These are phyloP conservation scores for Heterotilapia buettikoferi DNA, from an alignment of 2,113 vertebrate genomes.

Conservation along the genomic window DNA sequence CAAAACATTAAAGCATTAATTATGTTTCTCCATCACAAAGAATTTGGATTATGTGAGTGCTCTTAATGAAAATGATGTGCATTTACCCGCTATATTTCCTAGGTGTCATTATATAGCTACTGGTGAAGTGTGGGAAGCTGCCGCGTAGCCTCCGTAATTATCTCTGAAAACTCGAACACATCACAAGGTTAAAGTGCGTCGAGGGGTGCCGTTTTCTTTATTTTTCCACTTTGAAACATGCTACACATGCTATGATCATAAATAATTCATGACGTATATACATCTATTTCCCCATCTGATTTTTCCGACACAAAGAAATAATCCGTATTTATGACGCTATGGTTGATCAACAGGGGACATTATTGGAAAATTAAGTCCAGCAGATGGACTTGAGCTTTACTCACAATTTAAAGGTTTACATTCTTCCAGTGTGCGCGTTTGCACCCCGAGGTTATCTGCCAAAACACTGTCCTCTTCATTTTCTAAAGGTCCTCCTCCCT, in stretches of 20 bases:
- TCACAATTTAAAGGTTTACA: background rate
- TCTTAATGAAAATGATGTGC: conserved; percentile 91
- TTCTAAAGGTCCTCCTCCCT: background rate
- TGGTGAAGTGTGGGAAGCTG: conserved; percentile 89
- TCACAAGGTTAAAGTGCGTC: conserved; percentile 45
- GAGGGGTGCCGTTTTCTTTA: conserved; percentile 41
- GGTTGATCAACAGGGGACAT: background rate
- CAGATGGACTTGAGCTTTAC: background rate
- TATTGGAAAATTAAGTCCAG: background rate
- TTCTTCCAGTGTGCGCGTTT: background rate
- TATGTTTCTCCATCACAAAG: conserved; percentile 92
- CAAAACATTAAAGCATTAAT: conserved; percentile 97
- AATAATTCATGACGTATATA: conserved; percentile 7
- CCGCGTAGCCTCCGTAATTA: conserved; percentile 91
- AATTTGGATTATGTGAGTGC: conserved; percentile 89
- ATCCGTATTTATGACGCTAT: background rate
- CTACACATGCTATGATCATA: conserved; percentile 24
- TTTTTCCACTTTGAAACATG: conserved; percentile 39
- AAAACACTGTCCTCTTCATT: conserved; percentile 6
- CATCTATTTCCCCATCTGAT: background rate
- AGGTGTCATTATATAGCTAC: conserved; percentile 90
- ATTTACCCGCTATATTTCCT: conserved; percentile 66
- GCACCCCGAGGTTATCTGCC: conserved; percentile 12
- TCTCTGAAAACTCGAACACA: conserved; percentile 57
- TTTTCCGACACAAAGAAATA: background rate